phyloP scores from a whole-genome alignment of 2,797 vertebrate genomes.

The Alca torda region DNA sequence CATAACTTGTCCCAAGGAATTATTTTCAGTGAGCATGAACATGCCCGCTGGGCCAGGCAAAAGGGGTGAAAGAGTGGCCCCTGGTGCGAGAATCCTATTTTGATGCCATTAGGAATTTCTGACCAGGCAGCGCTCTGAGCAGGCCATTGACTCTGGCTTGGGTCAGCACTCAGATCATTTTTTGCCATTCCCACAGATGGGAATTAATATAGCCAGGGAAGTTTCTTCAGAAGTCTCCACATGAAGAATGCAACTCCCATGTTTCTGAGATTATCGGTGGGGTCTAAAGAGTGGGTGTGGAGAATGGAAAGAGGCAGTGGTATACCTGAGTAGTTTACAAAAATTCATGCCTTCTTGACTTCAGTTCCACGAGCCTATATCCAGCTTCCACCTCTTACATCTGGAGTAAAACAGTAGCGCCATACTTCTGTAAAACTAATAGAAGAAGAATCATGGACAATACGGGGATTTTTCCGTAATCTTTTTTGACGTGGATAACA shows the following conservation, averaged over 20 bases:
- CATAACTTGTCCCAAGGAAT: neutral
- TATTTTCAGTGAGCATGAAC: neutral
- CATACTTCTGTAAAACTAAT: neutral
- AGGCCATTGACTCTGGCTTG: neutral
- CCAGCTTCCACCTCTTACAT: neutral
- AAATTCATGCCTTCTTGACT: neutral
- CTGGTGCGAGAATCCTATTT: neutral
- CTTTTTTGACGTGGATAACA: neutral
- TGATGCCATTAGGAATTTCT: neutral
- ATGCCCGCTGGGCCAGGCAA: neutral
- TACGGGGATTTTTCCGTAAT: neutral
- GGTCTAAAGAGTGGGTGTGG: neutral
- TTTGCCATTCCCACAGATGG: neutral
- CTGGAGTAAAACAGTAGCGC: neutral
- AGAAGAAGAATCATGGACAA: neutral
- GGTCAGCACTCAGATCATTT: neutral
- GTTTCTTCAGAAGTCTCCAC: neutral
- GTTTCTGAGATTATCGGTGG: neutral
- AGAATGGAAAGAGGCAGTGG: neutral
- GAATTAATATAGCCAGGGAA: neutral
- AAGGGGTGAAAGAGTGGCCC: neutral
- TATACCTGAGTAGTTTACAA: neutral
- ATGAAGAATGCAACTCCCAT: neutral
- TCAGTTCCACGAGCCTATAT: neutral
- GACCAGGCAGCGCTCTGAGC: neutral